A percentile compares a stretch with the other conserved stretches of the same genome.
These are phyloP conservation scores for Nycteola revayana DNA, from an alignment of 2,888 invertebrate genomes.

Conservation along the genomic window DNA sequence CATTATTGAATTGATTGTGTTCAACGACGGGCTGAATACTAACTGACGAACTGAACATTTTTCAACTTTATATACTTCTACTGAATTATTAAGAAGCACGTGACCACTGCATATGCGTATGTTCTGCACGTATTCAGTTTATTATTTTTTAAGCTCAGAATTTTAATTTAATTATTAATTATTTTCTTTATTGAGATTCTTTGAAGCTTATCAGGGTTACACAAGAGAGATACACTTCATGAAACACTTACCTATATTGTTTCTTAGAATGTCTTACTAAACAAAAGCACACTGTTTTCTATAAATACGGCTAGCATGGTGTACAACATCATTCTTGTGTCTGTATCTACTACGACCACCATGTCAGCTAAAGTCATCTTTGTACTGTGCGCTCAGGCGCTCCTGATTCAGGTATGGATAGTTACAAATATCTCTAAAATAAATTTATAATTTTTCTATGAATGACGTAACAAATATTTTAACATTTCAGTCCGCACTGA, in stretches of 20 bases:
- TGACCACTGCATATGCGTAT: not conserved
- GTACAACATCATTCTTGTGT: constrained; percentile 8
- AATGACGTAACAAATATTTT: too few relatives aligned
- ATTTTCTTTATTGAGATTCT: too few relatives aligned
- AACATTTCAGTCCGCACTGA: constrained; percentile 12
- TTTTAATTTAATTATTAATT: too few relatives aligned
- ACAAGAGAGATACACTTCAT: not conserved
- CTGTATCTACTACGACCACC: constrained; percentile 3
- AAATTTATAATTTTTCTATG: too few relatives aligned
- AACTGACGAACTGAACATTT: constrained; percentile 2
- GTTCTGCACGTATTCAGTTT: not conserved
- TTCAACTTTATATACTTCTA: not conserved
- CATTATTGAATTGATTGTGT: constrained; percentile 25
- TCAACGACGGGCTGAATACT: constrained; percentile 4
- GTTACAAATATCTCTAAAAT: too few relatives aligned
- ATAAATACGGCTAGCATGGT: too few relatives aligned
- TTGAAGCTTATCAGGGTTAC: constrained; percentile 1
- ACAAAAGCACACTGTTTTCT: constrained; percentile 1
- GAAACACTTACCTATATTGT: too few relatives aligned
- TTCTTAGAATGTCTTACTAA: not conserved
- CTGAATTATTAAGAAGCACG: too few relatives aligned
- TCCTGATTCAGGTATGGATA: constrained; percentile 14
- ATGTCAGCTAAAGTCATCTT: constrained; percentile 9
- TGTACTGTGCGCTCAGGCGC: constrained; percentile 7
- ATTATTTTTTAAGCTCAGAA: not conserved